Conservation (phyloP, 1,140 invertebrate species). For the Drosophila lini region DNA sequence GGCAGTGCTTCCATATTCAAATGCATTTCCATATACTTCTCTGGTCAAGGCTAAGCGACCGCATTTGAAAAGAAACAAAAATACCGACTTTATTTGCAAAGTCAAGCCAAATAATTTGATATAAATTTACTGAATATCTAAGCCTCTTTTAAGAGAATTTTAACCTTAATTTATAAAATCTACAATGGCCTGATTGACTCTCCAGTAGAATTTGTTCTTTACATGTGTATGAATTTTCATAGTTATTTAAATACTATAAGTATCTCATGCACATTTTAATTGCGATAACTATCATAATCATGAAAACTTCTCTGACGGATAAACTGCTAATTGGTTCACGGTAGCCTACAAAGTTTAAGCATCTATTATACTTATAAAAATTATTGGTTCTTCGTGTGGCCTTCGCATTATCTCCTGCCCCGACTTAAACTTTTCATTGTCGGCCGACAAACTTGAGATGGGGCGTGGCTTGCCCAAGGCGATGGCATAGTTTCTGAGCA, state of each 20-base stretch:
- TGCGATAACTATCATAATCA: too few relatives aligned
- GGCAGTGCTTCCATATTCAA: conserved; percentile 25
- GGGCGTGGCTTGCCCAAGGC: conserved; percentile 33
- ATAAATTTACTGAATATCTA: too few relatives aligned
- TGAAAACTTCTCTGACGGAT: neutral
- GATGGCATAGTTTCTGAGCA: conserved; percentile 41
- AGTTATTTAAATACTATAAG: neutral
- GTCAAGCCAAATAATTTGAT: neutral
- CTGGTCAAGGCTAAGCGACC: conserved; percentile 32
- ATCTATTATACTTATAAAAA: conserved; percentile 14
- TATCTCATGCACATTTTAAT: neutral
- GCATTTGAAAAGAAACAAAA: neutral
- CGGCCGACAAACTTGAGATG: conserved; percentile 36
- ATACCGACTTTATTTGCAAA: neutral
- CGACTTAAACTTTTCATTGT: conserved; percentile 32
- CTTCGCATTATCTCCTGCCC: conserved; percentile 34
- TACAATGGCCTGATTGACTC: too few relatives aligned
- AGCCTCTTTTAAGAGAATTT: too few relatives aligned
- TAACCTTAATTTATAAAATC: too few relatives aligned
- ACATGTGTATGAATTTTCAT: too few relatives aligned
- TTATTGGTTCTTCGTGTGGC: conserved; percentile 19
- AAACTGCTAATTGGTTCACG: conserved; percentile 2
- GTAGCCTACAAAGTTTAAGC: conserved; percentile 6
- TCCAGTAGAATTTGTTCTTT: too few relatives aligned
- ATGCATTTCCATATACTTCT: conserved; percentile 12